phyloP scores from a whole-genome alignment of 2,797 vertebrate species.

The Nasua narica region DNA sequence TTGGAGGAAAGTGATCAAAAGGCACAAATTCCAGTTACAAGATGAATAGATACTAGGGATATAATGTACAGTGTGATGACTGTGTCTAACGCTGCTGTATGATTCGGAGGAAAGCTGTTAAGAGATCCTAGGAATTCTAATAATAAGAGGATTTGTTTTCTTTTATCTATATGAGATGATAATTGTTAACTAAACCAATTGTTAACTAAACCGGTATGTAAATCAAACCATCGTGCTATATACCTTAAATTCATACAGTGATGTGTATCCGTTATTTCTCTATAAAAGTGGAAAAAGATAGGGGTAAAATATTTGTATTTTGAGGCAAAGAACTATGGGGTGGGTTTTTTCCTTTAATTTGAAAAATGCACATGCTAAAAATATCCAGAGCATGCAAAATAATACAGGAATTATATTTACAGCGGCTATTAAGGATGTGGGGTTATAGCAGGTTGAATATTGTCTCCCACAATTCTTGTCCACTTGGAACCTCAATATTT shows the following conservation, averaged over 20 bases:
- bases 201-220: neutral
- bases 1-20: neutral
- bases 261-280: neutral
- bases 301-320: neutral
- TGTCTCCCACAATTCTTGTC: neutral
- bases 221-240: neutral
- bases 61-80: neutral
- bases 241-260: neutral
- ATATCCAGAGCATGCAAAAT: neutral
- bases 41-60: neutral
- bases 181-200: neutral
- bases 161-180: neutral
- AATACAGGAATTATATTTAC: neutral
- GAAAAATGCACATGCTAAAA: neutral
- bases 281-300: neutral
- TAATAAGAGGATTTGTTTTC: neutral
- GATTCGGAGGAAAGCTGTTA: neutral
- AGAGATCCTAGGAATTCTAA: neutral
- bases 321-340: neutral
- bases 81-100: neutral
- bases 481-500: neutral
- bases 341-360: neutral
- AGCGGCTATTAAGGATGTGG: neutral
- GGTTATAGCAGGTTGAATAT: neutral
- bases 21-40: neutral